Percentiles rank a stretch among this genome's conserved stretches.
phyloP scores from a whole-genome alignment of 2,797 vertebrate genomes.

The Sebastiscus albofasciatus region DNA sequence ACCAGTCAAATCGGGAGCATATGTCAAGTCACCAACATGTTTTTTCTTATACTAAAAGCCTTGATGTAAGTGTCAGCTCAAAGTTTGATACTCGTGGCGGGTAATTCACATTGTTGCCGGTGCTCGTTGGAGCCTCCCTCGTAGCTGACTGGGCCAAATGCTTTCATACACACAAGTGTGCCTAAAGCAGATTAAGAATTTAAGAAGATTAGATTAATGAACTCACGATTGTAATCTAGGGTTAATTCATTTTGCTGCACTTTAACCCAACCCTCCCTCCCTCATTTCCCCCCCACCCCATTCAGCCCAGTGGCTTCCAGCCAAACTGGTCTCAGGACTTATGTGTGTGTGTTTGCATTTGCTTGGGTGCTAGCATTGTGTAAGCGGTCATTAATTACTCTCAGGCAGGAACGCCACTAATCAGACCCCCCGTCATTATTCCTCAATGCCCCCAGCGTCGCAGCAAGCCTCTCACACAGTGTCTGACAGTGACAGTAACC shows the following conservation, averaged over 20 bases:
- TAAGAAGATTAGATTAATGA: constrained; percentile 77
- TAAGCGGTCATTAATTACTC: constrained; percentile 68
- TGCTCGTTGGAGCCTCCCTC: constrained; percentile 3
- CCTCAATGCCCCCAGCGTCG: constrained; percentile 43
- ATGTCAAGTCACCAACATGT: not conserved
- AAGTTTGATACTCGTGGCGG: constrained; percentile 6
- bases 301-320: constrained; percentile 38
- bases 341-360: constrained; percentile 34
- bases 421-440: constrained; percentile 65
- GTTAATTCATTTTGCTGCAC: constrained; percentile 74
- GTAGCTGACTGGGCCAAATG: constrained; percentile 43
- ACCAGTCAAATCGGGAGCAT: too few species aligned
- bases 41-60: not conserved
- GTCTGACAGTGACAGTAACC: constrained; percentile 68
- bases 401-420: constrained; percentile 49
- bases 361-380: constrained; percentile 47
- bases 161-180: constrained; percentile 72
- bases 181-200: constrained; percentile 67
- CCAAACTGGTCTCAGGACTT: constrained; percentile 42
- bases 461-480: constrained; percentile 26
- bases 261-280: constrained; percentile 46
- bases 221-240: constrained; percentile 77
- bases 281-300: not conserved
- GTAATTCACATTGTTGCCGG: constrained; percentile 21
- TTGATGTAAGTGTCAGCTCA: constrained; percentile 10